These are phyloP conservation scores for Uloborus diversus DNA, from an alignment of 1,140 invertebrate species.

Conservation along the genomic window DNA sequence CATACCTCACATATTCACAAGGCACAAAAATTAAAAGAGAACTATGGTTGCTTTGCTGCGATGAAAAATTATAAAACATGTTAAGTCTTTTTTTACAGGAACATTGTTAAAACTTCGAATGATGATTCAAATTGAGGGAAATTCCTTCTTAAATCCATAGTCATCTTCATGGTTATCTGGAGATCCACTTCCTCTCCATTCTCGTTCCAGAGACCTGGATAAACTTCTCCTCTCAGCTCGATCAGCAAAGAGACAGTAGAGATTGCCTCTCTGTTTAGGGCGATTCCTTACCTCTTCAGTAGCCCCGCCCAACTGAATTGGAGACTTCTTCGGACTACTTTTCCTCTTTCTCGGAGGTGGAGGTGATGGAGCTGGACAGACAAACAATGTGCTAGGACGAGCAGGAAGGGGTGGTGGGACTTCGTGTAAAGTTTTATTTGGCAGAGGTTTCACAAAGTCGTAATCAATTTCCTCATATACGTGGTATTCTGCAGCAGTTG, in stretches of 20 bases:
- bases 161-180: conserved; percentile 56
- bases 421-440: background rate
- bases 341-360: background rate
- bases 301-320: background rate
- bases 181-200: conserved; percentile 24
- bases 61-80: too few species aligned
- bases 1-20: too few species aligned
- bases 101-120: too few species aligned
- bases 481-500: conserved; percentile 62
- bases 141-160: conserved; percentile 57
- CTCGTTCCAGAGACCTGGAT: conserved; percentile 56
- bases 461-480: conserved; percentile 64
- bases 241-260: conserved; percentile 58
- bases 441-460: conserved; percentile 51
- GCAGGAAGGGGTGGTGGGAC: conserved; percentile 43
- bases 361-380: background rate
- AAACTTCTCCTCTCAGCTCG: conserved; percentile 56
- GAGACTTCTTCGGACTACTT: background rate
- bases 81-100: too few species aligned
- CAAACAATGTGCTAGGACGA: conserved; percentile 12
- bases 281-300: conserved; percentile 30
- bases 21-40: too few species aligned
- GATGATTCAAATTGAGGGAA: conserved; percentile 26
- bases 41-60: too few species aligned
- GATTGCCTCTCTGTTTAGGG: conserved; percentile 58